Evolutionary conservation across 53 echinoderm and acorn worm species (phyloP).

Genomic region (Actinopyga echinites): DNA sequence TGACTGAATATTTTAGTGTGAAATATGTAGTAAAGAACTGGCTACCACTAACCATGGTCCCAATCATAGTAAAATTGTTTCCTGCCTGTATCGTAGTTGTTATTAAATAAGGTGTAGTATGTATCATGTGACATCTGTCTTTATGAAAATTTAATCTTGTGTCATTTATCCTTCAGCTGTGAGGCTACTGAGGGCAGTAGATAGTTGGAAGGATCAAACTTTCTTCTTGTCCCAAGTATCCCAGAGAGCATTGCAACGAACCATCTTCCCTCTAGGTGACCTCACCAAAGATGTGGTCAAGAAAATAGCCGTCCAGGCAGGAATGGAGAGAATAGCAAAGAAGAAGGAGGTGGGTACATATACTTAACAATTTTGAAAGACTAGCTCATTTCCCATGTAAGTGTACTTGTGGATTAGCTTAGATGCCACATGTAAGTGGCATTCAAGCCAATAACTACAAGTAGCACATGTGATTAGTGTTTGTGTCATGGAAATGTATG

Average conservation of each 20-base stretch:
- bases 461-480: too few species aligned
- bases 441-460: too few species aligned
- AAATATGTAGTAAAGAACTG: too few species aligned
- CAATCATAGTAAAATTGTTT: neutral
- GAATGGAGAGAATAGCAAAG: conserved; percentile 73
- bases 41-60: too few species aligned
- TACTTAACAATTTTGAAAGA: neutral
- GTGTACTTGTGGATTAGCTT: too few species aligned
- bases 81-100: neutral
- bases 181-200: conserved; percentile 73
- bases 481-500: too few species aligned
- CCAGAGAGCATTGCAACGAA: conserved; percentile 75
- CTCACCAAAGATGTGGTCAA: conserved; percentile 85
- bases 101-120: neutral
- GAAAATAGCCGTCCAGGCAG: conserved; percentile 70
- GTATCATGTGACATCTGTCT: neutral
- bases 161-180: conserved; percentile 52
- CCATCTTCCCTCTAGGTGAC: conserved; percentile 86
- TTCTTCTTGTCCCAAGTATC: conserved; percentile 96
- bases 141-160: neutral
- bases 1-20: too few species aligned
- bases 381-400: neutral
- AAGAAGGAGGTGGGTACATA: conserved; percentile 76
- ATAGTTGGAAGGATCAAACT: conserved; percentile 90
- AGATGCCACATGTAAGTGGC: too few species aligned